A percentile compares a stretch with the other conserved stretches of the same genome.
These are phyloP conservation scores for Automeris io DNA, from an alignment of 2,888 invertebrate genomes.

Conservation along the genomic window DNA sequence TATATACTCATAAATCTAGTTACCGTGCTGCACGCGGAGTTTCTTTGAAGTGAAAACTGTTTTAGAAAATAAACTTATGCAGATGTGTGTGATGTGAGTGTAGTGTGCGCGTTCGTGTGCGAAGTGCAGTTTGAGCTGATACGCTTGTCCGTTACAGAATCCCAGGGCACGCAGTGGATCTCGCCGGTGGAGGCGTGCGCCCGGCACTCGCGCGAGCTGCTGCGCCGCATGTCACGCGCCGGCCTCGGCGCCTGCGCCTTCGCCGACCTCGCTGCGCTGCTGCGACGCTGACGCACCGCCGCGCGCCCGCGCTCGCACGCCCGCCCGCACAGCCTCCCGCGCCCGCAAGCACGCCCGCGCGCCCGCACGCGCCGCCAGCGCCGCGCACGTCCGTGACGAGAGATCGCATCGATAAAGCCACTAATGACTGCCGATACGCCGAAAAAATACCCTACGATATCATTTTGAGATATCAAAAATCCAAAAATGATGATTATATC, in stretches of 20 bases:
- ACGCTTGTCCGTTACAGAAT: too few relatives aligned
- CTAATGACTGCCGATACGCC: neutral
- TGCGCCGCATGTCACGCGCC: slow-evolving; percentile 92
- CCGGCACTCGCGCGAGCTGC: slow-evolving; percentile 92
- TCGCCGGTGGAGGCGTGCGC: slow-evolving; percentile 96
- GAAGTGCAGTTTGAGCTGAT: too few relatives aligned
- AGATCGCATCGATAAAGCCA: neutral
- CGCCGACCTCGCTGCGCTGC: slow-evolving; percentile 91
- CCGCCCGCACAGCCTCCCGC: slow-evolving; percentile 16
- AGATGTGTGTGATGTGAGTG: too few relatives aligned
- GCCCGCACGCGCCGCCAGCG: slow-evolving; percentile 8
- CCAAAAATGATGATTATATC: too few relatives aligned
- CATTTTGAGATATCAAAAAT: too few relatives aligned
- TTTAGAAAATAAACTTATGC: neutral
- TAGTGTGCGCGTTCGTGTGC: too few relatives aligned
- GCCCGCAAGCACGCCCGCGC: slow-evolving; percentile 10
- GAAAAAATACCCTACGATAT: neutral
- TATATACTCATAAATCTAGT: too few relatives aligned
- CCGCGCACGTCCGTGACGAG: neutral
- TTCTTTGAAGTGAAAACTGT: neutral
- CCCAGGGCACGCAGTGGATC: slow-evolving; percentile 91
- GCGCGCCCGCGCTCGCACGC: slow-evolving; percentile 40
- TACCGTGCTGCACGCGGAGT: too few relatives aligned
- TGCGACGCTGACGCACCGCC: slow-evolving; percentile 80
- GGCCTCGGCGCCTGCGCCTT: slow-evolving; percentile 97